phyloP scores from a whole-genome alignment of 2,797 vertebrate species.

The Pempheris klunzingeri region DNA sequence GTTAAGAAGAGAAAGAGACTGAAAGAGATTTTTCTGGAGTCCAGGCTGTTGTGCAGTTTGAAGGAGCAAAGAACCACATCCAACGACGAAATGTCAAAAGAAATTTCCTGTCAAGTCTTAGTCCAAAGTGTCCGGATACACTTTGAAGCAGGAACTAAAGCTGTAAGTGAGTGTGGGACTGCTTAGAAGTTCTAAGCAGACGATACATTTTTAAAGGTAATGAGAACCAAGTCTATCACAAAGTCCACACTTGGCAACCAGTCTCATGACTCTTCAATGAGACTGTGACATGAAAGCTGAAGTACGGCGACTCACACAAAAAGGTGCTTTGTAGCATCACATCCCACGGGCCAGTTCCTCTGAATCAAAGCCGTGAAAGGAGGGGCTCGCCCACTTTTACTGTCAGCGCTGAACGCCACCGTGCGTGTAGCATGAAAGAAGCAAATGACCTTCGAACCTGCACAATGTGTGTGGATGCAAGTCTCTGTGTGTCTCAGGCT shows the following conservation, averaged over 20 bases:
- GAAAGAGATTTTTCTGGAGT: background rate
- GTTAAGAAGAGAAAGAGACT: background rate
- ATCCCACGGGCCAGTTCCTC: slow-evolving; percentile 31
- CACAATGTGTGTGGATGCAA: background rate
- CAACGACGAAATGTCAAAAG: slow-evolving; percentile 22
- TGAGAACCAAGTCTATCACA: slow-evolving; percentile 5
- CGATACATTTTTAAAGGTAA: background rate
- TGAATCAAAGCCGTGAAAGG: slow-evolving; percentile 51
- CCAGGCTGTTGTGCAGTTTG: background rate
- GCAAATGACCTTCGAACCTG: slow-evolving; percentile 28
- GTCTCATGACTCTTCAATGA: slow-evolving; percentile 16
- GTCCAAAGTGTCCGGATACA: slow-evolving; percentile 18
- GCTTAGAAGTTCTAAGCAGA: slow-evolving; percentile 16
- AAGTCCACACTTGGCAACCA: background rate
- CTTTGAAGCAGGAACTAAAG: slow-evolving; percentile 7
- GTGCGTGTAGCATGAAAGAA: slow-evolving; percentile 10
- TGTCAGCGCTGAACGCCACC: background rate
- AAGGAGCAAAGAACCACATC: slow-evolving; percentile 12
- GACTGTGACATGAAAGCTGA: slow-evolving; percentile 22
- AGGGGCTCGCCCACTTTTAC: slow-evolving; percentile 32
- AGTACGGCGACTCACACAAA: slow-evolving; percentile 27
- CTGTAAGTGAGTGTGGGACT: background rate
- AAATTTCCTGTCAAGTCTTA: slow-evolving; percentile 20
- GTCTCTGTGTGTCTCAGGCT: background rate
- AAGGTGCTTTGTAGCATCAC: slow-evolving; percentile 50